These are phyloP conservation scores for Oscheius sp. DNA, from an alignment of 2,888 invertebrate genomes.

Conservation along the genomic window DNA sequence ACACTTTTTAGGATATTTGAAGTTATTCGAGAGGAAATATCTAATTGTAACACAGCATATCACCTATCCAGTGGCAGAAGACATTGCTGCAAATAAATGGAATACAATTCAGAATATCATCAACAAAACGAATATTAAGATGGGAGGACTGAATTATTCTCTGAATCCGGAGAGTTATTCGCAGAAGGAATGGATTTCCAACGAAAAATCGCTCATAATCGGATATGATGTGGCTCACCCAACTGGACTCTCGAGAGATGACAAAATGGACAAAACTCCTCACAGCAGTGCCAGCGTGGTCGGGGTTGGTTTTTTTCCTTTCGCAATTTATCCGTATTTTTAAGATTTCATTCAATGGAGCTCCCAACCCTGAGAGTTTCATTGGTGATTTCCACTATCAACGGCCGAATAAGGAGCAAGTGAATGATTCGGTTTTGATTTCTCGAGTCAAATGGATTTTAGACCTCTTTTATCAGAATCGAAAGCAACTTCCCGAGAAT, in stretches of 20 bases:
- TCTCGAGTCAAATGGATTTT: slow-evolving; percentile 40
- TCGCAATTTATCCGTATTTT: not conserved
- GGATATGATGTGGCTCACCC: slow-evolving; percentile 46
- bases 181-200: slow-evolving; percentile 8
- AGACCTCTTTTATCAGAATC: slow-evolving; percentile 14
- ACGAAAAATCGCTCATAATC: slow-evolving; percentile 2
- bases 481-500: slow-evolving; percentile 30
- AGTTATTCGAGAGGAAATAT: slow-evolving; percentile 35
- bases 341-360: slow-evolving; percentile 22
- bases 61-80: slow-evolving; percentile 1
- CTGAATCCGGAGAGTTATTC: slow-evolving; percentile 24
- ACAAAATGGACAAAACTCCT: not conserved
- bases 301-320: slow-evolving; percentile 33
- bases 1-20: slow-evolving; percentile 26
- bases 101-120: slow-evolving; percentile 29
- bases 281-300: slow-evolving; percentile 31
- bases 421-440: slow-evolving; percentile 30
- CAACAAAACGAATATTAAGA: slow-evolving; percentile 39
- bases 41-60: slow-evolving; percentile 35
- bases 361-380: slow-evolving; percentile 15
- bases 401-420: slow-evolving; percentile 34
- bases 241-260: not conserved
- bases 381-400: slow-evolving; percentile 54
- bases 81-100: not conserved
- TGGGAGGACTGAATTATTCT: slow-evolving; percentile 36